Conservation (phyloP, 1,140 invertebrate species). For the Ruditapes philippinarum region DNA sequence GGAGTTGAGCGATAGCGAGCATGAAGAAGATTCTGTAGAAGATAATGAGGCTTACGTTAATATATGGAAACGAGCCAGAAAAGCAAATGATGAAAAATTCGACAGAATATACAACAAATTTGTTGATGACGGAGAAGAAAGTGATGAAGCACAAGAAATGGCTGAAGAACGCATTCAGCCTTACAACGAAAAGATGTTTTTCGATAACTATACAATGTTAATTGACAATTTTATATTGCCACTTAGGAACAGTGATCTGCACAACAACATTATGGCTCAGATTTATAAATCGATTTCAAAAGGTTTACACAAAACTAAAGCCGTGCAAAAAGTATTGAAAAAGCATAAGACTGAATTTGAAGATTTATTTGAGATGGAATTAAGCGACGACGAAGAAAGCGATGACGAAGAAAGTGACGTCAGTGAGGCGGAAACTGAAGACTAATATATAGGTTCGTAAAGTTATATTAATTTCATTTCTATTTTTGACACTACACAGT, state of each 20-base stretch:
- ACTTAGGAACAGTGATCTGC: neutral
- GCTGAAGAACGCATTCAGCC: no score
- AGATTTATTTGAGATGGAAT: constrained; percentile 35
- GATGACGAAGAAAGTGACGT: neutral
- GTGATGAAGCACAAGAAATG: neutral
- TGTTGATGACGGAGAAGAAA: constrained; percentile 27
- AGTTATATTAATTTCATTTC: neutral
- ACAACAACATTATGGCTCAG: neutral
- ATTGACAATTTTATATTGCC: no score
- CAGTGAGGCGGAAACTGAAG: neutral
- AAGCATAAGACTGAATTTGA: constrained; percentile 2
- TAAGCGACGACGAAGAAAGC: constrained; percentile 28
- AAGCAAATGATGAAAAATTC: neutral
- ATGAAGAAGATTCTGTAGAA: neutral
- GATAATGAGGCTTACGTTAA: neutral
- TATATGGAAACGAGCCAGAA: neutral
- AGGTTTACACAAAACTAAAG: neutral
- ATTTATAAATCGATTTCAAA: neutral
- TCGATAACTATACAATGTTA: no score
- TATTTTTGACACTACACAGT: neutral
- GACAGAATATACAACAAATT: no score
- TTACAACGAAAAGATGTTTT: no score
- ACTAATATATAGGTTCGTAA: neutral
- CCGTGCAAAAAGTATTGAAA: neutral
- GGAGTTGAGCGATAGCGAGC: no score